Evolutionary conservation across 2,888 invertebrate genomes (phyloP).

Genomic region (Cyclophora albipunctata): DNA sequence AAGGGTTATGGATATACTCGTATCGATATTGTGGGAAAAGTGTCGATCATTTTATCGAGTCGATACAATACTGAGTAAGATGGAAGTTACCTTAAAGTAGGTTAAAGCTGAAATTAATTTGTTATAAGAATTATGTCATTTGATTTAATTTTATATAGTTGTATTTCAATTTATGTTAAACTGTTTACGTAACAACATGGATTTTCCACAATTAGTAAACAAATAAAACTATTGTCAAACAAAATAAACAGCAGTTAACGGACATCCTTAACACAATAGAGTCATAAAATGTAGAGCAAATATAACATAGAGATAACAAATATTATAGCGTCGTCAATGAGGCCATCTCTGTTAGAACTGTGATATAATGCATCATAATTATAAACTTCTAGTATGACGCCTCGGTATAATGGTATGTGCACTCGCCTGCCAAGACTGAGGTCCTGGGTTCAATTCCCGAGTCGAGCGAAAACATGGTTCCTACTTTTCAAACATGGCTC

Average conservation of each 20-base stretch:
- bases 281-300: conserved; percentile 11
- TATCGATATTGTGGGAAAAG: conserved; percentile 5
- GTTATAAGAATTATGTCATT: no score
- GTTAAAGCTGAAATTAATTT: no score
- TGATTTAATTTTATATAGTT: no score
- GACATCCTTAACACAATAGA: conserved; percentile 9
- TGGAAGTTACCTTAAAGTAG: no score
- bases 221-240: conserved; percentile 1
- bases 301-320: conserved; percentile 1
- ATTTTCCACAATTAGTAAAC: conserved; percentile 10
- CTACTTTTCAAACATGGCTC: no score
- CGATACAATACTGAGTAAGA: no score
- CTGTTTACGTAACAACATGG: conserved; percentile 3
- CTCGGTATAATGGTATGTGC: no score
- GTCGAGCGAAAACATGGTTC: no score
- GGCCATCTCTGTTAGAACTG: not conserved
- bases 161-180: no score
- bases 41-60: not conserved
- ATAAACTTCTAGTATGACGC: conserved; percentile 4
- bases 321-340: conserved; percentile 6
- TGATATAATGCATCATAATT: not conserved
- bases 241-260: conserved; percentile 9
- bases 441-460: no score
- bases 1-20: not conserved
- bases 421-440: no score